Conservation (phyloP, 2,797 vertebrate genomes). For the Gymnoscopelus braueri region DNA sequence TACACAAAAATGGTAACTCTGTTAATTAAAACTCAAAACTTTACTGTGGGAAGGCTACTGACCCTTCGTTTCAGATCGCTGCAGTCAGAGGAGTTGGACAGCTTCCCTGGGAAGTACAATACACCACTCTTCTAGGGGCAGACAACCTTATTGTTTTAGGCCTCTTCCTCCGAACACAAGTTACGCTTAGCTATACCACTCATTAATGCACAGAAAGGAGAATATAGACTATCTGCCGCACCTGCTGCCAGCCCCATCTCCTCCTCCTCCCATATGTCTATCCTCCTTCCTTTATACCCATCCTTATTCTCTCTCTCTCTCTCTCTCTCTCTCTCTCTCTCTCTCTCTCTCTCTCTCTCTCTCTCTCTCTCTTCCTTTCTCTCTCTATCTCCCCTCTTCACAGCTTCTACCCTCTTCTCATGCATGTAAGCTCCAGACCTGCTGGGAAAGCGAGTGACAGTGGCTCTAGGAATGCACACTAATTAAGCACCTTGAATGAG, state of each 20-base stretch:
- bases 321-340: background rate
- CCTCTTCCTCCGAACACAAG: slow-evolving; percentile 15
- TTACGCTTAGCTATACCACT: background rate
- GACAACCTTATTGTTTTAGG: slow-evolving; percentile 19
- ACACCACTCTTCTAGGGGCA: background rate
- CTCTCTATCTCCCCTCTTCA: slow-evolving; percentile 1
- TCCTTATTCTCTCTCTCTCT: background rate
- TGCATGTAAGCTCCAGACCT: slow-evolving; percentile 30
- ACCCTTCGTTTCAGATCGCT: background rate
- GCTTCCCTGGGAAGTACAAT: slow-evolving; percentile 17
- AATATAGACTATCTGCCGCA: background rate
- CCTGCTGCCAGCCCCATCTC: no score
- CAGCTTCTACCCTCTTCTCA: background rate
- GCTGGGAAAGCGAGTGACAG: slow-evolving; percentile 28
- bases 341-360: slow-evolving; percentile 2
- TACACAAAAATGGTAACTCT: no score
- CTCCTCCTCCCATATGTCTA: no score
- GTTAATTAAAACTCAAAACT: no score
- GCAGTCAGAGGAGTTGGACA: background rate
- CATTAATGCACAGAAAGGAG: slow-evolving; percentile 28
- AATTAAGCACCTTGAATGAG: slow-evolving; percentile 58
- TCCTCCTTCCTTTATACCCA: background rate
- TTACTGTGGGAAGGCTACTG: no score
- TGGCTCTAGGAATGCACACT: slow-evolving; percentile 54
- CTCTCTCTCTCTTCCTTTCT: background rate